Conservation (phyloP, 92 coral and sea anemone species). For the Isaurus tuberculatus region DNA sequence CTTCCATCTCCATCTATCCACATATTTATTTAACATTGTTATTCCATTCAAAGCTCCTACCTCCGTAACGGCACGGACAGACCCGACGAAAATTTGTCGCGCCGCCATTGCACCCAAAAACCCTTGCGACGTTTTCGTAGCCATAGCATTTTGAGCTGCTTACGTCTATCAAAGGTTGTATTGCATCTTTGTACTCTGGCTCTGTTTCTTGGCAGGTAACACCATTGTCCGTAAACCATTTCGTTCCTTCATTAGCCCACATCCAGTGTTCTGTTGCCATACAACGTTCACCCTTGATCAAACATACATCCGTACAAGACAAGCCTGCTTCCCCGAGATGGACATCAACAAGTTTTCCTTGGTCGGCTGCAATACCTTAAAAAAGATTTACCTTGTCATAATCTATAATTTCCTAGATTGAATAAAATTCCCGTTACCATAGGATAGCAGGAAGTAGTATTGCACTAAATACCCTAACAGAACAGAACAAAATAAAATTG, state of each 20-base stretch:
- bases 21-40: too few species aligned
- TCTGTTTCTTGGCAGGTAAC: not conserved
- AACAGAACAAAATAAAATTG: too few species aligned
- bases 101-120: not conserved
- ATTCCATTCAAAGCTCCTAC: too few species aligned
- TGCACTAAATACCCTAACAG: not conserved
- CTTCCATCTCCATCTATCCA: too few species aligned
- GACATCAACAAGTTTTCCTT: not conserved
- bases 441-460: not conserved
- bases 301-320: not conserved
- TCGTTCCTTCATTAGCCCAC: not conserved
- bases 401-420: too few species aligned
- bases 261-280: slow-evolving; percentile 34
- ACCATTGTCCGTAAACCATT: slow-evolving; percentile 19
- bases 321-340: not conserved
- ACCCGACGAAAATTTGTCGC: not conserved
- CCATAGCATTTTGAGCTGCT: not conserved
- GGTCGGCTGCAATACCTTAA: slow-evolving; percentile 14
- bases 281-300: not conserved
- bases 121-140: not conserved
- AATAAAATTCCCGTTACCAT: not conserved
- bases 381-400: not conserved
- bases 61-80: slow-evolving; percentile 11
- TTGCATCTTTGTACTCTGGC: not conserved
- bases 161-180: not conserved